phyloP scores from a whole-genome alignment of 2,888 invertebrate genomes.

The Lithophane ornitopus region DNA sequence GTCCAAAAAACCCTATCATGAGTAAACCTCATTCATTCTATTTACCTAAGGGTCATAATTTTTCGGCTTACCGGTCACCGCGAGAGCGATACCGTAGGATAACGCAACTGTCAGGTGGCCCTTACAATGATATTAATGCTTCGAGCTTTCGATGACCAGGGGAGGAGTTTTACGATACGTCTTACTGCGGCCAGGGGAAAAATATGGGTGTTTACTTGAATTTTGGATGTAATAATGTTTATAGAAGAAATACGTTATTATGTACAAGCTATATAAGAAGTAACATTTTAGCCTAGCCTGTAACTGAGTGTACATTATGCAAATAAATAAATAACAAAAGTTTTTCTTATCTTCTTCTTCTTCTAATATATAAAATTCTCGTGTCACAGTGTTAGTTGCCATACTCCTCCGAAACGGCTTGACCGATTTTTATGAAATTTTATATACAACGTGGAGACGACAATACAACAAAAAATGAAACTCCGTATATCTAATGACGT shows the following conservation, averaged over 20 bases:
- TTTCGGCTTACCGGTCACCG: slow-evolving; percentile 76
- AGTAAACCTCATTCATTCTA: slow-evolving; percentile 72
- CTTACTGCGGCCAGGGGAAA: slow-evolving; percentile 49
- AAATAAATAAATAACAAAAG: too few relatives aligned
- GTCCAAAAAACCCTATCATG: slow-evolving; percentile 28
- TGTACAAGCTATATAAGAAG: not conserved
- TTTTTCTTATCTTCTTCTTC: too few relatives aligned
- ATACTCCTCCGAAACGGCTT: too few relatives aligned
- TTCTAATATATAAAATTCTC: too few relatives aligned
- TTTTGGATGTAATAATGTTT: slow-evolving; percentile 31
- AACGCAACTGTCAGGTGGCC: slow-evolving; percentile 80
- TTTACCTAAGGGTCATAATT: slow-evolving; percentile 78
- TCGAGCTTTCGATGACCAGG: slow-evolving; percentile 63
- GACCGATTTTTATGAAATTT: too few relatives aligned
- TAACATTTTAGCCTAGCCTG: too few relatives aligned
- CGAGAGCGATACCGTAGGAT: slow-evolving; percentile 78
- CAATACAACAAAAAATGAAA: too few relatives aligned
- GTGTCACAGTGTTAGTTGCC: too few relatives aligned
- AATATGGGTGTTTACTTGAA: slow-evolving; percentile 48
- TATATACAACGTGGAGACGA: too few relatives aligned
- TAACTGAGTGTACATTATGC: too few relatives aligned
- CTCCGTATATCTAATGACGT: too few relatives aligned
- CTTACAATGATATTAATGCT: slow-evolving; percentile 81
- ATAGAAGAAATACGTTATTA: not conserved
- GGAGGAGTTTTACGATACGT: slow-evolving; percentile 67